A percentile compares a stretch with the other conserved stretches of the same genome.
phyloP scores from a whole-genome alignment of 2,797 vertebrate genomes.

The Sebastes nivosus region DNA sequence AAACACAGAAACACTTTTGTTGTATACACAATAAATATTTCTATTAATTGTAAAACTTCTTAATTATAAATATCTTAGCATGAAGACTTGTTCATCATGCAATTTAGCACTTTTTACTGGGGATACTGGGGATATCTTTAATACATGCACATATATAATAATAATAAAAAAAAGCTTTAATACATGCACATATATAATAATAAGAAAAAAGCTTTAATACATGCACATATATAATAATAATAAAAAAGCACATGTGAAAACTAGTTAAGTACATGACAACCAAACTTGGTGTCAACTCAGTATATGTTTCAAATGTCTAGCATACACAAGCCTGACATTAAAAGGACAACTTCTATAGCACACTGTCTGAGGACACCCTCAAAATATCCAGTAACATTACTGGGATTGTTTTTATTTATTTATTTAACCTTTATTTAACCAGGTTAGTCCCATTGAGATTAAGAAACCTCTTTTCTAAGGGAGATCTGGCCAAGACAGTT shows the following conservation, averaged over 20 bases:
- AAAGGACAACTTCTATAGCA: not conserved
- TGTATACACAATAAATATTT: not conserved
- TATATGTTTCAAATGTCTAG: not conserved
- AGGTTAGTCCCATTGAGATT: no score
- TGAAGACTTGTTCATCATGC: not conserved
- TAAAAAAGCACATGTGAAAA: not conserved
- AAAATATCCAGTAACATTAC: not conserved
- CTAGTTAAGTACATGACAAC: not conserved
- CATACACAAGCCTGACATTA: not conserved
- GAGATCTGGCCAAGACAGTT: no score
- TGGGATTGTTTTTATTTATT: not conserved
- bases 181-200: no score
- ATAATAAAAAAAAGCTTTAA: no score
- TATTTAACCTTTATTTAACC: no score
- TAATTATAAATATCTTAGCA: not conserved
- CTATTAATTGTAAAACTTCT: not conserved
- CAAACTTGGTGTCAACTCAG: not conserved
- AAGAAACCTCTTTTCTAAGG: no score
- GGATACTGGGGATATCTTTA: no score
- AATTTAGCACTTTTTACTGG: not conserved
- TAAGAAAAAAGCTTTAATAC: no score
- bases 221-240: no score
- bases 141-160: no score
- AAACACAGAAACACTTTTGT: constrained; percentile 8
- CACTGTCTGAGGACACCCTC: no score